Evolutionary conservation across 2,113 vertebrate species (phyloP).

Genomic region (Oncorhynchus gorbuscha): DNA sequence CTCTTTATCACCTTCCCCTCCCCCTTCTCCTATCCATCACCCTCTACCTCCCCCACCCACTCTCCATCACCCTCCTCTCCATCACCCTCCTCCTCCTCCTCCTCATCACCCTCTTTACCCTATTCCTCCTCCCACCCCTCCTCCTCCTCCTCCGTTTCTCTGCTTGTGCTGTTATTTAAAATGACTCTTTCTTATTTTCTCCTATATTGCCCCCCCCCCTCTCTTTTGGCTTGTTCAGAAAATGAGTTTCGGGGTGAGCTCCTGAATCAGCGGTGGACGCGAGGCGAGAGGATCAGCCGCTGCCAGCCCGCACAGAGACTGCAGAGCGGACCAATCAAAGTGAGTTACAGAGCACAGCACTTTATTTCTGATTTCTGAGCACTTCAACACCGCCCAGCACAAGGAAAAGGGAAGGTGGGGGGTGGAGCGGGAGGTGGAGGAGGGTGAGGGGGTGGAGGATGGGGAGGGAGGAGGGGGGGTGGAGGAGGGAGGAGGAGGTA

Average conservation of each 20-base stretch:
- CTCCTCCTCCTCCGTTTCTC: background rate
- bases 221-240: constrained; percentile 71
- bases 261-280: constrained; percentile 95
- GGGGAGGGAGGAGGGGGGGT: background rate
- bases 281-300: constrained; percentile 87
- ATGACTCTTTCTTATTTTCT: background rate
- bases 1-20: background rate
- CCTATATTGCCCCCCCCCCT: background rate
- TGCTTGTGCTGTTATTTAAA: background rate
- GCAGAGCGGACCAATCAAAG: constrained; percentile 83
- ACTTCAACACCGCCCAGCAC: constrained; percentile 50
- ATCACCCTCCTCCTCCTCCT: background rate
- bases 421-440: background rate
- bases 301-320: constrained; percentile 80
- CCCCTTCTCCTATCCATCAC: too few relatives aligned
- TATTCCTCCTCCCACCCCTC: background rate
- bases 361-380: constrained; percentile 62
- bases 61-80: constrained; percentile 1
- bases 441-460: background rate
- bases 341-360: constrained; percentile 66
- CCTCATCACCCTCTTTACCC: background rate
- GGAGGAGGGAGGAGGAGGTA: background rate
- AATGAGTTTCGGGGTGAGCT: constrained; percentile 96
- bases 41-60: constrained; percentile 11
- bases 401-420: background rate